Conservation (phyloP, 2,888 invertebrate genomes). For the Sphecodes monilicornis region DNA sequence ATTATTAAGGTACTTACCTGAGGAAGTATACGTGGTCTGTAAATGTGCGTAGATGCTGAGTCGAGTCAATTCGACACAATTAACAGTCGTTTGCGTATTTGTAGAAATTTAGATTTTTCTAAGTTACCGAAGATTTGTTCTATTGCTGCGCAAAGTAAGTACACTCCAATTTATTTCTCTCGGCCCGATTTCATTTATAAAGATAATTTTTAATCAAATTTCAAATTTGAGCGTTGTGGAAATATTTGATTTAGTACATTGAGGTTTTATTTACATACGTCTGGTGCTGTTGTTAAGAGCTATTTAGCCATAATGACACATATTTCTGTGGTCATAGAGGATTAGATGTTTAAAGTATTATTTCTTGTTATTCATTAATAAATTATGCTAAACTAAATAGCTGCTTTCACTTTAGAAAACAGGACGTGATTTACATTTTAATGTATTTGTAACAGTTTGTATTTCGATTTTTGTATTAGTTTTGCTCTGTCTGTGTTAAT, state of each 20-base stretch:
- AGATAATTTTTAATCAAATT: not conserved
- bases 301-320: not conserved
- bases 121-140: conserved; percentile 11
- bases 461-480: not conserved
- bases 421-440: conserved; percentile 39
- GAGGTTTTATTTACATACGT: not conserved
- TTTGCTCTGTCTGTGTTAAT: not conserved
- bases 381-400: conserved; percentile 34
- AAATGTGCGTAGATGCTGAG: conserved; percentile 35
- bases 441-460: not conserved
- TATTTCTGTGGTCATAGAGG: not conserved
- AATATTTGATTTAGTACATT: not conserved
- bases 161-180: not conserved
- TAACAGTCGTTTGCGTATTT: conserved; percentile 15
- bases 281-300: not conserved
- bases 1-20: conserved; percentile 55
- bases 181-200: not conserved
- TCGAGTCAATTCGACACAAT: conserved; percentile 15
- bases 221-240: conserved; percentile 1
- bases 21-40: conserved; percentile 59
- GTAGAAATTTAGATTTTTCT: conserved; percentile 23
- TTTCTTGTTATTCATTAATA: conserved; percentile 5
- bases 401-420: conserved; percentile 68
- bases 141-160: conserved; percentile 37
- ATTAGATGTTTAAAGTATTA: not conserved